Base-by-base conservation (phyloP, 1,140 invertebrate genomes). In the Drosophila nebulosa region DNA sequence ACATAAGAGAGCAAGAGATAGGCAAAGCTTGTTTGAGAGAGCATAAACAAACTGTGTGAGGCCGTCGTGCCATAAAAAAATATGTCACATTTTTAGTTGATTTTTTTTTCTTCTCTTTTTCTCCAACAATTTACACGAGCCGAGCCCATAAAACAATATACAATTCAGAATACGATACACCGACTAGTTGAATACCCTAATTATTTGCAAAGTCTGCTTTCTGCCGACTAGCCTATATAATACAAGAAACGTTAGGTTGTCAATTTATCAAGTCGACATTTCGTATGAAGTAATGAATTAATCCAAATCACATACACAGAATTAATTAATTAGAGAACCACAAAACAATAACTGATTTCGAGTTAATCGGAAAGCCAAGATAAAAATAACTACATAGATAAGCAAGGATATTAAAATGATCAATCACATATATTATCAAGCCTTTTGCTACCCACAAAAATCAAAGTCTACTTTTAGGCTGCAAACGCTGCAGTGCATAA, bases 91-190 rank as follows among this genome's bases (percentile, higher is more conserved):
- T 81, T 83, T 61, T 64, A 30, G 27, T 56, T 56, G 46, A n/a
- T n/a, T 21, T 51, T 30, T 10, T 21, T 36, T 32, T 24, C 52
- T 42, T 39, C 18, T 2, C 42, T 27, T 2, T 58, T 62, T 35
- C 57, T 39, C 36, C 36, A 39, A 46, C 36, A 77, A 61, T 51
- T 42, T 57, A 70, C 83, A 83, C 75, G 83, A 77, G 83, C 83
- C 83, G 75, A 79, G 75, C 78, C 83, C 83, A 88, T 88, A 88
- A 86, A 88, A 78, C 63, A 51, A 74, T 69, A 64, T 66, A 64
- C 50, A 67, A 36, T 46, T 57, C 22, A 32, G 36, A 62, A 42
- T 53, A 53, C 32, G 60, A 35, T 14, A 36, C 46, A 30, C 58
- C 64, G 59, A 50, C 14, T 32, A 21, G 39, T 51, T 32, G 46